Evolutionary conservation across 1,140 invertebrate genomes (phyloP).

Genomic region (Drosophila repletoides): DNA sequence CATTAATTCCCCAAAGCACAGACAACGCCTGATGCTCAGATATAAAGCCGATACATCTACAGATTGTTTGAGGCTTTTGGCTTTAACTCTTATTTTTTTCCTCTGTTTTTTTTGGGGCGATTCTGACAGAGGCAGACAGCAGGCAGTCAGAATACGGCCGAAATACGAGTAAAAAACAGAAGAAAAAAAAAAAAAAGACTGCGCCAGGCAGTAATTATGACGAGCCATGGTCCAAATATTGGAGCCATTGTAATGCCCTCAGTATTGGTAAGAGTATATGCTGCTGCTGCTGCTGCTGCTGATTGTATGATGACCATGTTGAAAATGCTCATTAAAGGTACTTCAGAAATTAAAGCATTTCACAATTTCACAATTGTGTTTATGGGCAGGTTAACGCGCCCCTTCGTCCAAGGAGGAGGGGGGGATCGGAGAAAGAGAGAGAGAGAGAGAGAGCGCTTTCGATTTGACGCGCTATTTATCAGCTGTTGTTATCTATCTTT

Average conservation of each 20-base stretch:
- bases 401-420: slow-evolving; percentile 29
- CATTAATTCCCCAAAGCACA: slow-evolving; percentile 71
- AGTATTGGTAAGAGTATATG: slow-evolving; percentile 9
- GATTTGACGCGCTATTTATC: slow-evolving; percentile 74
- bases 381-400: slow-evolving; percentile 49
- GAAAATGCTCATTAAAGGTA: slow-evolving; percentile 80
- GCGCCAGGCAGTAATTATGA: slow-evolving; percentile 74
- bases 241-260: slow-evolving; percentile 55
- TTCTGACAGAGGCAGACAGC: slow-evolving; percentile 39
- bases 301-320: slow-evolving; percentile 79
- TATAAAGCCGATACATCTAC: slow-evolving; percentile 52
- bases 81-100: slow-evolving; percentile 4
- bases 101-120: slow-evolving; percentile 23
- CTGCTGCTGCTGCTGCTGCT: slow-evolving; percentile 23
- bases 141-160: slow-evolving; percentile 17
- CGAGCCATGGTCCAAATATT: slow-evolving; percentile 70
- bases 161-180: not conserved
- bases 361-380: slow-evolving; percentile 77
- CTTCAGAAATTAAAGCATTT: slow-evolving; percentile 79
- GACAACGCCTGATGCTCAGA: slow-evolving; percentile 37
- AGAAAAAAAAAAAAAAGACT: slow-evolving; percentile 8
- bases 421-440: no score
- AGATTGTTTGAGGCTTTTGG: slow-evolving; percentile 52
- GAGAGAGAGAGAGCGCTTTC: slow-evolving; percentile 49
- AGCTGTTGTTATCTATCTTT: slow-evolving; percentile 76